These are phyloP conservation scores for Engystomops pustulosus DNA, from an alignment of 2,113 vertebrate species.

Conservation along the genomic window DNA sequence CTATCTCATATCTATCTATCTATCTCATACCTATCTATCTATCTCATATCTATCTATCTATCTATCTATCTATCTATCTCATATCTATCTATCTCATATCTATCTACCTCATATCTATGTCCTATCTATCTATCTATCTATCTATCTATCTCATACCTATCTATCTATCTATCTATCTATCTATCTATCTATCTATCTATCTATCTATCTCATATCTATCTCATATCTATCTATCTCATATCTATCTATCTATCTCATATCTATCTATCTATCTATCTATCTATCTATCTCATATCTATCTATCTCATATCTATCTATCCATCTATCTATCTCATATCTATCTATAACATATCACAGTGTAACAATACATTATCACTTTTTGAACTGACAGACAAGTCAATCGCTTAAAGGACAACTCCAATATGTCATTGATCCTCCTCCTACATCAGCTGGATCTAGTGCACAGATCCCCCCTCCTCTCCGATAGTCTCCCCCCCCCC, in stretches of 20 bases:
- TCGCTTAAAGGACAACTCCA: too few species aligned
- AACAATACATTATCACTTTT: too few species aligned
- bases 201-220: background rate
- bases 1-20: slow-evolving; percentile 6
- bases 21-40: background rate
- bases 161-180: background rate
- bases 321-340: background rate
- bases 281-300: background rate
- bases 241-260: background rate
- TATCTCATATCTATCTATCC: background rate
- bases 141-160: background rate
- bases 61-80: slow-evolving; percentile 7
- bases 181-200: slow-evolving; percentile 6
- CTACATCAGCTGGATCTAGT: too few species aligned
- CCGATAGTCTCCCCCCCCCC: too few species aligned
- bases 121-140: slow-evolving; percentile 5
- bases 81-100: background rate
- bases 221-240: background rate
- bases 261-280: slow-evolving; percentile 3
- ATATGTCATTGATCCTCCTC: too few species aligned
- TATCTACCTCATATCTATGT: background rate
- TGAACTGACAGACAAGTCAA: too few species aligned
- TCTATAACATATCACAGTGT: background rate
- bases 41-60: slow-evolving; percentile 7
- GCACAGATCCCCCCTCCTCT: too few species aligned